Evolutionary conservation across 2,113 vertebrate genomes (phyloP).

Genomic region (mouse (Mus musculus)): GRCm39 chr9:24980501-24981000

Average conservation of each 20-base stretch:
- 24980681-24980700: background rate
- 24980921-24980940: no score
- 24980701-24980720: background rate
- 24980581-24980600: background rate
- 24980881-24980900: background rate
- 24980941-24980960: no score
- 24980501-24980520: background rate
- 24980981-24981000: background rate
- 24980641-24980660: background rate
- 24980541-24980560: background rate
- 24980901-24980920: no score
- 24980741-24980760: background rate
- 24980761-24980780: background rate
- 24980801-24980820: background rate
- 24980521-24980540: background rate
- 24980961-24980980: background rate
- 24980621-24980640: background rate
- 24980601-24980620: background rate
- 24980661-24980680: background rate
- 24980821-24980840: background rate
- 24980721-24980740: background rate
- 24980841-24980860: background rate
- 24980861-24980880: background rate
- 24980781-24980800: background rate
- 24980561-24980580: background rate